phyloP scores from a whole-genome alignment of 2,797 vertebrate species.

The Etheostoma nigrum region DNA sequence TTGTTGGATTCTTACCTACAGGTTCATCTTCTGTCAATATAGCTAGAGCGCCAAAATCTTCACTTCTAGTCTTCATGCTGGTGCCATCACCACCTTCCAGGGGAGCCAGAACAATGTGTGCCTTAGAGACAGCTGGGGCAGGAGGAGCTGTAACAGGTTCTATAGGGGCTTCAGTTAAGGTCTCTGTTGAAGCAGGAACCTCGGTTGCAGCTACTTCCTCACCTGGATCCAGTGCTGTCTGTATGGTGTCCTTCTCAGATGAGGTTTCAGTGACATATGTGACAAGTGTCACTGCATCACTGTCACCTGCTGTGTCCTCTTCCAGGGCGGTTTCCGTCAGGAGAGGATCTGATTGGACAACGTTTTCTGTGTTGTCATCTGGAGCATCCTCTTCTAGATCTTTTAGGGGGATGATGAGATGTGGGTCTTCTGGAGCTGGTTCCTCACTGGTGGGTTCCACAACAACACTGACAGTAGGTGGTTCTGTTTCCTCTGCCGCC shows the following conservation, averaged over 20 bases:
- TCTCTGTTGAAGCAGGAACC: constrained; percentile 4
- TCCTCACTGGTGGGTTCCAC: constrained; percentile 18
- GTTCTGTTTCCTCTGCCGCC: constrained; percentile 3
- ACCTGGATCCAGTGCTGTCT: not conserved
- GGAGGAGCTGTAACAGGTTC: constrained; percentile 1
- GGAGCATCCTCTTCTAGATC: not conserved
- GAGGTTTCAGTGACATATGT: constrained; percentile 6
- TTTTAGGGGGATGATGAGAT: not conserved
- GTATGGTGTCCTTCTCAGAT: not conserved
- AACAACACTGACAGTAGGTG: constrained; percentile 14
- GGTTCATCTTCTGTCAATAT: constrained; percentile 28
- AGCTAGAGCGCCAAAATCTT: constrained; percentile 15
- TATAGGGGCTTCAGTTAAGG: constrained; percentile 5
- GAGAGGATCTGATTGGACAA: constrained; percentile 17
- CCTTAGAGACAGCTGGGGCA: not conserved
- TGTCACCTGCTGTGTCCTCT: constrained; percentile 10
- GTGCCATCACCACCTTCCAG: not conserved
- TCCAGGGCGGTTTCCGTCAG: constrained; percentile 2
- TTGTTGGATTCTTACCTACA: constrained; percentile 39
- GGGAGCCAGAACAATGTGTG: not conserved
- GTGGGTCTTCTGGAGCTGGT: constrained; percentile 20
- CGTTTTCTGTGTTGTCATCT: constrained; percentile 17
- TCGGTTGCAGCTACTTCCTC: constrained; percentile 6
- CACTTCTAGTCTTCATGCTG: not conserved
- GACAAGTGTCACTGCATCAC: constrained; percentile 10